Percentiles rank a stretch among this genome's conserved stretches.
phyloP scores from a whole-genome alignment of 2,113 vertebrate genomes.

The Otolemur garnettii region DNA sequence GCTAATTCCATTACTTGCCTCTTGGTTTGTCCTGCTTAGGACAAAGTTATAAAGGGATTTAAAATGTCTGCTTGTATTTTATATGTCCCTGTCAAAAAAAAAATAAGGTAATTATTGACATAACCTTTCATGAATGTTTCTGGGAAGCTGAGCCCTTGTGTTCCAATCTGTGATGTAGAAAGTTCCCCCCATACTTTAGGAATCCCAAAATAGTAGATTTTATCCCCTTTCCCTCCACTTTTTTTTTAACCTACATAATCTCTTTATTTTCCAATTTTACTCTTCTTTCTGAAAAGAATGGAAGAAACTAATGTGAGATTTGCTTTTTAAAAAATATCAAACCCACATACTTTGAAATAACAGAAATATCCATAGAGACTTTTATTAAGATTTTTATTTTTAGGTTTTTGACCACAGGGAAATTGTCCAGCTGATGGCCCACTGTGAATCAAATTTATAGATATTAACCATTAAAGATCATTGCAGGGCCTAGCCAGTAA shows the following conservation, averaged over 20 bases:
- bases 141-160: neutral
- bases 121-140: neutral
- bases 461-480: constrained; percentile 19
- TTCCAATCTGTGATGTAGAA: neutral
- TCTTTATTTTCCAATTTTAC: neutral
- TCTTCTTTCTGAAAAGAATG: neutral
- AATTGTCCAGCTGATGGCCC: neutral
- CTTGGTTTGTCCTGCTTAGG: neutral
- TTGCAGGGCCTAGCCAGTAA: neutral
- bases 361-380: neutral
- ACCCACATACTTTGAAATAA: neutral
- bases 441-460: neutral
- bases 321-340: neutral
- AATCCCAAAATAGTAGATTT: neutral
- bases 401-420: neutral
- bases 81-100: neutral
- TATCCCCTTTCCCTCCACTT: neutral
- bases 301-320: neutral
- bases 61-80: constrained; percentile 32
- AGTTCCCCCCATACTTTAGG: neutral
- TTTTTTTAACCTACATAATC: neutral
- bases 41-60: constrained; percentile 24
- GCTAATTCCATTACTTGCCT: neutral
- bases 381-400: neutral
- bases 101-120: neutral